Base-by-base conservation (phyloP, 2,888 invertebrate genomes). In the Elmis aenea region DNA sequence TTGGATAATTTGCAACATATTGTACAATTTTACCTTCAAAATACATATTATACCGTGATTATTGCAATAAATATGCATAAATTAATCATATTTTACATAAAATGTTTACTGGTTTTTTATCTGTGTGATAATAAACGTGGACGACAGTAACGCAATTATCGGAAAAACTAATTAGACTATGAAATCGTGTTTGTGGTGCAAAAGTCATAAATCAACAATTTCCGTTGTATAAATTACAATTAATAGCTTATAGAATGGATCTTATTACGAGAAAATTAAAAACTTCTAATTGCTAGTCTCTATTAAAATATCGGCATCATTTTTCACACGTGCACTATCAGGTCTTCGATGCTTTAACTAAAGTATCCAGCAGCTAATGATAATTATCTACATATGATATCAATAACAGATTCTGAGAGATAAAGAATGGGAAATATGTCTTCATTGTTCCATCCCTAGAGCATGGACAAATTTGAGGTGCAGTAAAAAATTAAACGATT, bases 351-450 rank as follows among this genome's bases (percentile, higher is more conserved):
- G 25, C 25, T 25, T 9, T 25, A 6, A 12, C 41, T 25, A 44
- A 38, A 46, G 48, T 40, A 34, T 46, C 55, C 56, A 52, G 41
- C 56, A 45, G 55, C 44, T 51, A 32, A 16, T 32, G 41, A 47
- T 56, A 54, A 54, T 54, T 54, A 54, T 53, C 54, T 52, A 49
- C 47, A 47, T 52, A 42, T 50, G 52, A 51, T 52, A 55, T 54
- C 52, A 52, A 52, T 52, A 41, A 43, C 38, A 47, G 45, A 46
- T 45, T 46, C 36, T 25, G 31, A 30, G 26, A 13, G 13, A 23
- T 27, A 24, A 18, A 29, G 28, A 39, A 34, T 20, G 39, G 35
- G 40, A 39, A 36, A 32, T 31, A 23, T 25, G 33, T 26, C 34
- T 33, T 38, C 36, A 42, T 42, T 49, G 42, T 39, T 45, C 31